These are phyloP conservation scores for Mycetomoellerius zeteki DNA, from an alignment of 1,140 invertebrate genomes.

Conservation along the genomic window DNA sequence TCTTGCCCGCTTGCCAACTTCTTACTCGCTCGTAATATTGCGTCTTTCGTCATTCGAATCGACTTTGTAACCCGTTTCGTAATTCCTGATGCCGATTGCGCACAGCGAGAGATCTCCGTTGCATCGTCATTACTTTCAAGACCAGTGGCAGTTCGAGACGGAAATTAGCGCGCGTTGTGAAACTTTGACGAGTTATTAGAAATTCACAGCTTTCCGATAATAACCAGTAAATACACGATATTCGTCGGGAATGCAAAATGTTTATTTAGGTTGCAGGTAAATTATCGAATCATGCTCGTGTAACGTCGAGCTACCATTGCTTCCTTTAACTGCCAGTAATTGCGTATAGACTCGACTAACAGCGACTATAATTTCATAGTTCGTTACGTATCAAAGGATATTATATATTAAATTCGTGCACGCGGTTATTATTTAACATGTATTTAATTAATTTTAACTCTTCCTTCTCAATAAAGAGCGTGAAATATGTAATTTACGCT, in stretches of 20 bases:
- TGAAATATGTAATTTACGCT: background rate
- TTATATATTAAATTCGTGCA: background rate
- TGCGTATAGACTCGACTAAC: background rate
- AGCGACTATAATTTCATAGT: background rate
- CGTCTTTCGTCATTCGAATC: slow-evolving; percentile 30
- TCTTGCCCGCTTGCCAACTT: background rate
- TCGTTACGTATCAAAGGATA: slow-evolving; percentile 1
- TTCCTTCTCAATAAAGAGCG: background rate
- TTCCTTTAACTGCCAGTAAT: background rate
- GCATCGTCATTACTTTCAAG: slow-evolving; percentile 39
- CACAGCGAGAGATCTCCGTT: slow-evolving; percentile 26
- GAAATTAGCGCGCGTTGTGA: slow-evolving; percentile 43
- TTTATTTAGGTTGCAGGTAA: slow-evolving; percentile 7
- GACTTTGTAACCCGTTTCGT: slow-evolving; percentile 40
- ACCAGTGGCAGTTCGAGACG: slow-evolving; percentile 23
- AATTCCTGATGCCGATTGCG: slow-evolving; percentile 29
- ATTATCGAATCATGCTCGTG: background rate
- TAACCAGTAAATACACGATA: slow-evolving; percentile 13
- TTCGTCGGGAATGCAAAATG: slow-evolving; percentile 11
- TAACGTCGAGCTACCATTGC: slow-evolving; percentile 10
- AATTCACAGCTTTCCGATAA: slow-evolving; percentile 50
- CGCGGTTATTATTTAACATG: background rate
- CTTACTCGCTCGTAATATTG: slow-evolving; percentile 14
- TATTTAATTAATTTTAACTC: background rate
- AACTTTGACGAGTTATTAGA: slow-evolving; percentile 28